phyloP scores from a whole-genome alignment of 2,888 invertebrate species.

The Agrotis clavis region DNA sequence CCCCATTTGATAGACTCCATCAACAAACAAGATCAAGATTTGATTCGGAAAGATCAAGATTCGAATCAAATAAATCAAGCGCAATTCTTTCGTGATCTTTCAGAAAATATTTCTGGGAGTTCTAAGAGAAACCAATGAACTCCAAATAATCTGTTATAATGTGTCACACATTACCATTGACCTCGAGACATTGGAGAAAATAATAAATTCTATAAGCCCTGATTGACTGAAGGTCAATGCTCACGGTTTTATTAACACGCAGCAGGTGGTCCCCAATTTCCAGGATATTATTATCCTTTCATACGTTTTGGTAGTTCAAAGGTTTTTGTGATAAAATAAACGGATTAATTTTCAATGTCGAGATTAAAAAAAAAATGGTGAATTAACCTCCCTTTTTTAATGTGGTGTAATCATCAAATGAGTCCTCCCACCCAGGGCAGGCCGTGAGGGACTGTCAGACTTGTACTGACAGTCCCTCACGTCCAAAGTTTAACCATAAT shows the following conservation, averaged over 20 bases:
- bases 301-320: background rate
- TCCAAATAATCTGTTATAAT: slow-evolving; percentile 1
- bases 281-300: slow-evolving; percentile 1
- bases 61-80: background rate
- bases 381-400: no score
- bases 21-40: background rate
- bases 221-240: slow-evolving; percentile 20
- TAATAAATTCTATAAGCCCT: slow-evolving; percentile 27
- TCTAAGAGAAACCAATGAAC: slow-evolving; percentile 24
- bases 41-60: no score
- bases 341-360: no score
- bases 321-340: background rate
- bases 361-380: no score
- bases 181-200: background rate
- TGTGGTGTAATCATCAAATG: no score
- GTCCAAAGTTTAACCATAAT: no score
- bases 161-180: slow-evolving; percentile 1
- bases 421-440: no score
- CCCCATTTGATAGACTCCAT: background rate
- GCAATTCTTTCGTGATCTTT: slow-evolving; percentile 1
- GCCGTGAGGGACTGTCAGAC: no score
- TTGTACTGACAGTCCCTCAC: no score
- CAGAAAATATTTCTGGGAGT: background rate
- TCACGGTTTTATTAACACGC: slow-evolving; percentile 15
- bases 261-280: slow-evolving; percentile 1